Conservation (phyloP, 2,797 vertebrate genomes). For the Euthynnus affinis region DNA sequence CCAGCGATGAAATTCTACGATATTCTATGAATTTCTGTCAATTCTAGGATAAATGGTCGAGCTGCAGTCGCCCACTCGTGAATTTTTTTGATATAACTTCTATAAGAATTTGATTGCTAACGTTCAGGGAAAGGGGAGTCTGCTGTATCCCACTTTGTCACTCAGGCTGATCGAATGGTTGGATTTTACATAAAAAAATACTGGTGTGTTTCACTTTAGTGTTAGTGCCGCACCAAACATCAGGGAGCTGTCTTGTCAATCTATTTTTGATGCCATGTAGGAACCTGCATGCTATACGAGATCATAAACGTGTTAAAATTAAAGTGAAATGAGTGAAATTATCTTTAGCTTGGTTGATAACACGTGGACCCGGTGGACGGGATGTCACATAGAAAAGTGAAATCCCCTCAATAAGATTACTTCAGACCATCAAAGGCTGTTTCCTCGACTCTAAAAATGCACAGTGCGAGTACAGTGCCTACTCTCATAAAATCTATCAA, state of each 20-base stretch:
- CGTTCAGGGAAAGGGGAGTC: neutral
- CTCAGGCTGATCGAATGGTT: neutral
- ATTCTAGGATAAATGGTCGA: neutral
- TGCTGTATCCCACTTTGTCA: neutral
- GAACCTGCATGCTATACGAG: constrained; percentile 10
- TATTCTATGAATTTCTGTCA: neutral
- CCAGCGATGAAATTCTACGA: too few species aligned
- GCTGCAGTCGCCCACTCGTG: neutral
- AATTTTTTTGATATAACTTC: neutral
- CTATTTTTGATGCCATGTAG: neutral
- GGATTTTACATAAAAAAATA: neutral
- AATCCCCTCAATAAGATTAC: constrained; percentile 59
- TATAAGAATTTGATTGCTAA: neutral
- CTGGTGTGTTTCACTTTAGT: neutral
- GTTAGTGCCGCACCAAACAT: neutral
- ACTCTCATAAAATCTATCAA: constrained; percentile 73
- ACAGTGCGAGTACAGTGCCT: constrained; percentile 35
- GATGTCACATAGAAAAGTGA: constrained; percentile 43
- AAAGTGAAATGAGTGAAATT: constrained; percentile 38
- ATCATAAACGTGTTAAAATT: constrained; percentile 31
- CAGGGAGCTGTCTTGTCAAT: constrained; percentile 4
- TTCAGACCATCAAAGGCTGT: constrained; percentile 61
- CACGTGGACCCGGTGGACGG: constrained; percentile 21
- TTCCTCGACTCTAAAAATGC: constrained; percentile 29
- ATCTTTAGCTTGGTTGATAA: constrained; percentile 10